phyloP scores from a whole-genome alignment of 1,140 invertebrate species.

The Spodoptera litura region DNA sequence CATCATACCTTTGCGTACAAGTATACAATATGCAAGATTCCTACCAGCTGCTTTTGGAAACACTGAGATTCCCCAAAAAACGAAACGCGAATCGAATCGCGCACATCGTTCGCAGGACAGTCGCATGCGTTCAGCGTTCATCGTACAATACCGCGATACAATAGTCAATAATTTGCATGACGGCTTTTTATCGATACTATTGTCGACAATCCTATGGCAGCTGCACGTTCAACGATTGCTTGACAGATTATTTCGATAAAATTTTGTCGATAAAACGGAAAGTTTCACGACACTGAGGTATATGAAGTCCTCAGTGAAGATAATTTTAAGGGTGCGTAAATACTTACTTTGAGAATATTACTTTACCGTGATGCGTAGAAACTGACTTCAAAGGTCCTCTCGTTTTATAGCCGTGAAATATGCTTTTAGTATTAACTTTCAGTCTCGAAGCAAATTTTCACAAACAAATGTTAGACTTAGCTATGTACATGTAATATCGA shows the following conservation, averaged over 20 bases:
- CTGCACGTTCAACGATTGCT: slow-evolving; percentile 57
- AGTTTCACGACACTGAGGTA: background rate
- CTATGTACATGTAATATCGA: background rate
- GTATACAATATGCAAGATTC: slow-evolving; percentile 2
- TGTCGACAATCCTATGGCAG: slow-evolving; percentile 71
- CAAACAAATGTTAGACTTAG: background rate
- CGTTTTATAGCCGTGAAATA: slow-evolving; percentile 5
- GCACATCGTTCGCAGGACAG: slow-evolving; percentile 70
- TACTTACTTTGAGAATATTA: background rate
- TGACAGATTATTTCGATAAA: slow-evolving; percentile 10
- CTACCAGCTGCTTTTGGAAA: slow-evolving; percentile 75
- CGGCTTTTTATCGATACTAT: slow-evolving; percentile 80
- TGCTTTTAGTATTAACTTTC: slow-evolving; percentile 11
- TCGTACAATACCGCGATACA: slow-evolving; percentile 74
- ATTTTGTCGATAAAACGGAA: slow-evolving; percentile 23
- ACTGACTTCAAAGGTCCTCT: slow-evolving; percentile 12
- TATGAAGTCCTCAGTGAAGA: no score
- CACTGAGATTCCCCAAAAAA: slow-evolving; percentile 73
- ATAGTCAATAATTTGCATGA: slow-evolving; percentile 84
- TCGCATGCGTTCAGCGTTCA: slow-evolving; percentile 65
- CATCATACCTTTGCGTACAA: slow-evolving; percentile 10
- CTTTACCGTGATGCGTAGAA: slow-evolving; percentile 9
- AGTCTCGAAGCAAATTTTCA: background rate
- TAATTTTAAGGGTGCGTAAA: background rate
- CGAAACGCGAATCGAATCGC: slow-evolving; percentile 76